phyloP scores from a whole-genome alignment of 2,888 invertebrate species.

The Acanthosepion pharaonis region DNA sequence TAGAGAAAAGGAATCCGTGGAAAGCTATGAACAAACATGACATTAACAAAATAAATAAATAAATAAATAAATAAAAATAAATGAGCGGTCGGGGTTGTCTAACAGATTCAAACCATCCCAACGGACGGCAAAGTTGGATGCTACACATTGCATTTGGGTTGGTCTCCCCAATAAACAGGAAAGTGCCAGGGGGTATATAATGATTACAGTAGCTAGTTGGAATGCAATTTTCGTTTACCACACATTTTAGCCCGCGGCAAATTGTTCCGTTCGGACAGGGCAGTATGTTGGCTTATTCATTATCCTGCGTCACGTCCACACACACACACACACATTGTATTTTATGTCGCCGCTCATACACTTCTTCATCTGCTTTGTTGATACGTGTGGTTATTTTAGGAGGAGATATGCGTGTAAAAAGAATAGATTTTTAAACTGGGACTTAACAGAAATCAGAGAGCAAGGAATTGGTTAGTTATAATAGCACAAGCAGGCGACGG shows the following conservation, averaged over 20 bases:
- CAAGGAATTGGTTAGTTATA: background rate
- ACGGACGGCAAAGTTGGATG: background rate
- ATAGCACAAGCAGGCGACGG: too few relatives aligned
- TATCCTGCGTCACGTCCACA: background rate
- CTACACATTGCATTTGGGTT: background rate
- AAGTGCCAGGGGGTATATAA: background rate
- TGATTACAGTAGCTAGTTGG: background rate
- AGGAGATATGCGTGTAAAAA: background rate
- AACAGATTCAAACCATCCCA: background rate
- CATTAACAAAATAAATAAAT: background rate
- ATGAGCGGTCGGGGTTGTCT: background rate
- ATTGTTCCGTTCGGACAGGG: background rate
- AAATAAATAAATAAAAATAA: background rate
- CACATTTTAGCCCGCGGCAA: background rate
- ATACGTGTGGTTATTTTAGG: background rate
- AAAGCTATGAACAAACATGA: background rate
- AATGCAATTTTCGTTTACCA: background rate
- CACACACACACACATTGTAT: background rate
- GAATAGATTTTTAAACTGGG: background rate
- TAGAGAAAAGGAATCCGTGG: too few relatives aligned
- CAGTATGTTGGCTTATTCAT: background rate
- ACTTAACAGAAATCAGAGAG: background rate
- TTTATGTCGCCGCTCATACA: too few relatives aligned
- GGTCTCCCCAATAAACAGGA: conserved; percentile 8
- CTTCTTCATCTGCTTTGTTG: background rate